phyloP scores from a whole-genome alignment of 2,113 vertebrate species.

The Camelus bactrianus region DNA sequence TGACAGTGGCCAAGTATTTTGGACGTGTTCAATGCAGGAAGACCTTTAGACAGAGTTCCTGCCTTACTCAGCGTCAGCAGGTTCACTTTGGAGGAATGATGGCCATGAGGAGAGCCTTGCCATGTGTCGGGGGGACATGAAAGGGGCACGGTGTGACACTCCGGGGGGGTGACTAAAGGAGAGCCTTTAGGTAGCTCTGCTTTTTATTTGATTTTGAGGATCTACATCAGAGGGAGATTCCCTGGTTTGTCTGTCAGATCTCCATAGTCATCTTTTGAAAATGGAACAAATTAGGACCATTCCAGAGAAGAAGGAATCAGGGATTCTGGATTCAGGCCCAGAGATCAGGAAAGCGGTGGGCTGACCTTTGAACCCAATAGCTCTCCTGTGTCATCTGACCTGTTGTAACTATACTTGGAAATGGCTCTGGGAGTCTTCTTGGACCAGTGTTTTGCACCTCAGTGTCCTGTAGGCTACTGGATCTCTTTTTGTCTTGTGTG shows the following conservation, averaged over 20 bases:
- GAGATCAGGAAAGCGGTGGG: neutral
- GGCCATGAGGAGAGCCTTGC: neutral
- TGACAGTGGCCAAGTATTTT: neutral
- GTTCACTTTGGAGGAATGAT: neutral
- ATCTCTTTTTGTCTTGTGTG: constrained; percentile 1
- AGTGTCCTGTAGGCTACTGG: neutral
- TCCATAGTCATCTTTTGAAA: neutral
- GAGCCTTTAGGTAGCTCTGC: neutral
- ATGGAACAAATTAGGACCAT: neutral
- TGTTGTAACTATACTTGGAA: neutral
- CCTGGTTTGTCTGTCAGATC: neutral
- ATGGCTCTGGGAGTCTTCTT: neutral
- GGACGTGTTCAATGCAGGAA: neutral
- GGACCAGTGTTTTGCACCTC: neutral
- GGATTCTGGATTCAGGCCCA: neutral
- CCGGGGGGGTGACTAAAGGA: neutral
- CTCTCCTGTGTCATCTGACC: neutral
- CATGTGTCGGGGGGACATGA: neutral
- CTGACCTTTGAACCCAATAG: neutral
- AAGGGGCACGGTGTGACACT: neutral
- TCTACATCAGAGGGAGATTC: neutral
- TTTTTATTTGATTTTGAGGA: neutral
- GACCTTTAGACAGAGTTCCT: neutral
- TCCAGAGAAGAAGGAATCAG: neutral
- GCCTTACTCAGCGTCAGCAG: neutral